Evolutionary conservation across 2,888 invertebrate species (phyloP).

Genomic region (Euzetes globulus): DNA sequence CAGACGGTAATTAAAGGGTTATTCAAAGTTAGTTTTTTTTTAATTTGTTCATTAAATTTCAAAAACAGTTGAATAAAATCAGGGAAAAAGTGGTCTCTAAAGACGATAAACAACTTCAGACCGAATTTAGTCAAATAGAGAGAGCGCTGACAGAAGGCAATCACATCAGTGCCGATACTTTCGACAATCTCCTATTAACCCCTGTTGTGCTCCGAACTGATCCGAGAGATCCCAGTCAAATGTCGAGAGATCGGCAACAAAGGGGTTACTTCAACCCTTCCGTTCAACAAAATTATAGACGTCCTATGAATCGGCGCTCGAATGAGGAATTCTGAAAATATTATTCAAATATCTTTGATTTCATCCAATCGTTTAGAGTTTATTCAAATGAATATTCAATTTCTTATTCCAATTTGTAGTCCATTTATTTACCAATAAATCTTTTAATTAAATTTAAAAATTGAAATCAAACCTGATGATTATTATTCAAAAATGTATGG

Average conservation of each 20-base stretch:
- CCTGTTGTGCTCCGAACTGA: neutral
- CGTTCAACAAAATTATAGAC: neutral
- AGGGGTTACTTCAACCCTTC: neutral
- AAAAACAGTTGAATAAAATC: neutral
- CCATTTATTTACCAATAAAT: too few species aligned
- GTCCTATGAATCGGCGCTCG: neutral
- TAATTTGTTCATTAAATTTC: neutral
- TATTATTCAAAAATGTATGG: too few species aligned
- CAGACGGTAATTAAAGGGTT: neutral
- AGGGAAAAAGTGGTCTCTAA: neutral
- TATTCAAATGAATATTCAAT: neutral
- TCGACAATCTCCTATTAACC: neutral
- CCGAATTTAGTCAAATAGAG: neutral
- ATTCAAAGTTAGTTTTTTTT: neutral
- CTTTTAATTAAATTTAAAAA: too few species aligned
- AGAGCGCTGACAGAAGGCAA: neutral
- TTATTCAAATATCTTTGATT: neutral
- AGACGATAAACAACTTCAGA: neutral
- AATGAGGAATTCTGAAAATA: conserved; percentile 1
- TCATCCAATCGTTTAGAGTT: neutral
- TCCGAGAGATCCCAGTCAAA: neutral
- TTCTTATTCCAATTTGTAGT: neutral
- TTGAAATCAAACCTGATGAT: too few species aligned
- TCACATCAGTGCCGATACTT: neutral
- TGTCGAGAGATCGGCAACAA: neutral